Evolutionary conservation across 2,113 vertebrate genomes (phyloP), one percentile per base, ranked within the genome.

Genomic region (Catharus minimus): DNA sequence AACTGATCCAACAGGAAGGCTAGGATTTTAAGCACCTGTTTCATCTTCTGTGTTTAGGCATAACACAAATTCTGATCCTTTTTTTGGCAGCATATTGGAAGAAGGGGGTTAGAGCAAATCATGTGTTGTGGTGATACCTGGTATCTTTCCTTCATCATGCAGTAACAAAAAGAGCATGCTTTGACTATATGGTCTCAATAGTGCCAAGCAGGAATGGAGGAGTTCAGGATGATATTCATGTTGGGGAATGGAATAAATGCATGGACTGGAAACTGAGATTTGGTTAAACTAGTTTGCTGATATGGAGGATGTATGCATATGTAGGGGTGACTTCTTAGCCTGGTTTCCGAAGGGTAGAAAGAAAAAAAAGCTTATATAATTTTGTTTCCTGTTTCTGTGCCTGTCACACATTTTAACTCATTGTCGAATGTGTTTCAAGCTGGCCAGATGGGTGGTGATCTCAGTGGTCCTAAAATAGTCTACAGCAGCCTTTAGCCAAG

Each of bases 361-460:
- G 0, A 21, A 60, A 53, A 58, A 52, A 57, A 57, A 50, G 22
- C 58, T 95, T 96, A 62, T 9, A 2, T 95, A 95, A 95, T 33
- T 91, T 92, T 30, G 2, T 46, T 87, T 47, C 46, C n/a, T 82
- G 15, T 82, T 89, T 89, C 67, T 79, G 56, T 87, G 84, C 82
- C 46, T 94, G 84, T 92, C 94, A 92, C 36, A 33, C 67, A 26
- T 89, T 92, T 95, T 80, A 86, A 85, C 85, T 95, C 79, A 17
- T 87, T 92, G 82, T 91, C 60, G 1, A 82, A 89, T 19, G 24
- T 80, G 72, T 89, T 87, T 94, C 47, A 79, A 92, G 91, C 93
- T 94, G 95, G 93, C 93, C 94, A 95, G 95, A 91, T 95, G 95
- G 95, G 91, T 91, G 71, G 75, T 94, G 89, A 96, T 94, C 94